A percentile compares a stretch with the other conserved stretches of the same genome.
Evolutionary conservation across 2,888 invertebrate genomes (phyloP).

Genomic region (Mesochorus sp.): DNA sequence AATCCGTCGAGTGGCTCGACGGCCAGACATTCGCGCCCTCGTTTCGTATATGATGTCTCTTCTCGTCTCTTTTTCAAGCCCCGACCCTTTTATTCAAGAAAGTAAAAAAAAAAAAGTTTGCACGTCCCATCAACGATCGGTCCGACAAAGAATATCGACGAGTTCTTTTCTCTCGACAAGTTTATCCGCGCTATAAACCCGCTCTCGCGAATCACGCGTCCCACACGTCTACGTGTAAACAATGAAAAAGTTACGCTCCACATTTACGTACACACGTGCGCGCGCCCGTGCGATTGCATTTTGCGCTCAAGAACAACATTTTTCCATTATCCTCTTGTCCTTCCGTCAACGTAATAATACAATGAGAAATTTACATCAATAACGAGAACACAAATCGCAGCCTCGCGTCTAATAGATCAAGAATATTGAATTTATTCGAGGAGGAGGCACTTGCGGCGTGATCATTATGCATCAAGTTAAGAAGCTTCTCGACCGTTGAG

Average conservation of each 20-base stretch:
- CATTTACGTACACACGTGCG: slow-evolving; percentile 7
- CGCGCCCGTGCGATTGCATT: not conserved
- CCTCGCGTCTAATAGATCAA: too few species aligned
- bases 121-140: slow-evolving; percentile 30
- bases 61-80: slow-evolving; percentile 14
- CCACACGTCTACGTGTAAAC: slow-evolving; percentile 29
- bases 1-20: slow-evolving; percentile 68
- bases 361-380: too few species aligned
- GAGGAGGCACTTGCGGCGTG: too few species aligned
- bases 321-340: too few species aligned
- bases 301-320: not conserved
- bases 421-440: too few species aligned
- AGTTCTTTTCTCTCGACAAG: slow-evolving; percentile 20
- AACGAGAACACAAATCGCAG: too few species aligned
- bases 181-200: slow-evolving; percentile 32
- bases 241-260: slow-evolving; percentile 21
- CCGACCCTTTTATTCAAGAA: not conserved
- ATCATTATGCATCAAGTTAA: too few species aligned
- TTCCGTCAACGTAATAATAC: too few species aligned
- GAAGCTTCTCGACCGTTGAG: too few species aligned
- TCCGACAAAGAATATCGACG: slow-evolving; percentile 50
- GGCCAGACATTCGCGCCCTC: slow-evolving; percentile 65
- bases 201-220: slow-evolving; percentile 18
- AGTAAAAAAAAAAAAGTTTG: too few species aligned
- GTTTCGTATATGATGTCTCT: slow-evolving; percentile 53